phyloP scores from a whole-genome alignment of 2,888 invertebrate species.

The Watsonalla binaria region DNA sequence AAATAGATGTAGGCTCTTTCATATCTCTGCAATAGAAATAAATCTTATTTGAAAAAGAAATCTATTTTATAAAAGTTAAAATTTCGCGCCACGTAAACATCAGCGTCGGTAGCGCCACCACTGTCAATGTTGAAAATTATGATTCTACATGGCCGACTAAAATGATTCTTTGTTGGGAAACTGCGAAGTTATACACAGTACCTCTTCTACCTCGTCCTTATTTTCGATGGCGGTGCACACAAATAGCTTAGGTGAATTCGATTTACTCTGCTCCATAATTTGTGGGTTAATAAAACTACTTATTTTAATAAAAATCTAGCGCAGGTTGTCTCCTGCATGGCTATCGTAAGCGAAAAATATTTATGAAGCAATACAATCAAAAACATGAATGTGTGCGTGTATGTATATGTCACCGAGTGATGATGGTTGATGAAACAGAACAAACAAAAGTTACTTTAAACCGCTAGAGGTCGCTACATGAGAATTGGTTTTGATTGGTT shows the following conservation, averaged over 20 bases:
- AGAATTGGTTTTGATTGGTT: conserved; percentile 6
- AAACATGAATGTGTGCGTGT: conserved; percentile 61
- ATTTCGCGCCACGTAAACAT: conserved; percentile 61
- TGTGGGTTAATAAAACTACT: conserved; percentile 69
- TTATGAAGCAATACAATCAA: conserved; percentile 73
- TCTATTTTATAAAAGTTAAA: conserved; percentile 42
- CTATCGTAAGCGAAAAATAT: conserved; percentile 79
- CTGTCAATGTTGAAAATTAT: conserved; percentile 63
- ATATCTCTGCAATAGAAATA: conserved; percentile 85
- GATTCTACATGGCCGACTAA: conserved; percentile 74
- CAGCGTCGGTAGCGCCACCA: conserved; percentile 64
- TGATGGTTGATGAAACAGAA: conserved; percentile 3
- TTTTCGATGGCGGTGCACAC: conserved; percentile 89
- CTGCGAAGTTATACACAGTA: conserved; percentile 77
- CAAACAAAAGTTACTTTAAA: conserved; percentile 27
- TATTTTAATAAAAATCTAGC: conserved; percentile 78
- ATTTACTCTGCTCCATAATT: conserved; percentile 80
- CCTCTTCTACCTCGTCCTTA: conserved; percentile 95
- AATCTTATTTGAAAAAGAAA: conserved; percentile 18
- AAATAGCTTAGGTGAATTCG: conserved; percentile 86
- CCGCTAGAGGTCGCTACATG: conserved; percentile 38
- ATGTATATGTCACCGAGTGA: conserved; percentile 32
- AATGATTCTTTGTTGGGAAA: conserved; percentile 73
- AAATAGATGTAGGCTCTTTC: conserved; percentile 90
- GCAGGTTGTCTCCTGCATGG: conserved; percentile 81